phyloP scores from a whole-genome alignment of 2,797 vertebrate species.

The Rhyacichthys aspro region DNA sequence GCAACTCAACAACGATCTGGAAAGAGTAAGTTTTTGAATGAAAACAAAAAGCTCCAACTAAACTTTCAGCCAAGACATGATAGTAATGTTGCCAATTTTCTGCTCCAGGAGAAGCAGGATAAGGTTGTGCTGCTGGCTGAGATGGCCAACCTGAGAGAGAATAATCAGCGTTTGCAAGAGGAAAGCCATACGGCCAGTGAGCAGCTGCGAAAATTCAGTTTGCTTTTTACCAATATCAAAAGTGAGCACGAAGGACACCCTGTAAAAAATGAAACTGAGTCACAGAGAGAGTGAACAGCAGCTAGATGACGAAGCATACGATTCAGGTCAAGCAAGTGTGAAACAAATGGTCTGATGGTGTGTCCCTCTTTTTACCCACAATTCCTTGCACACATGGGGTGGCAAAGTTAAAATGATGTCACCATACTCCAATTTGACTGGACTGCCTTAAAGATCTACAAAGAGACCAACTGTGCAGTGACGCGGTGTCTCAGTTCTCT shows the following conservation, averaged over 20 bases:
- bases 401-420: slow-evolving; percentile 30
- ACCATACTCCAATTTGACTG: slow-evolving; percentile 46
- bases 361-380: slow-evolving; percentile 16
- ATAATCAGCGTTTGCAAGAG: slow-evolving; percentile 91
- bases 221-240: slow-evolving; percentile 78
- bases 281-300: slow-evolving; percentile 51
- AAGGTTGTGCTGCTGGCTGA: slow-evolving; percentile 89
- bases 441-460: slow-evolving; percentile 74
- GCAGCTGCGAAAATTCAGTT: slow-evolving; percentile 89
- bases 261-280: slow-evolving; percentile 31
- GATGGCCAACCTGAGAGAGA: slow-evolving; percentile 89
- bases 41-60: too few species aligned
- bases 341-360: slow-evolving; percentile 1
- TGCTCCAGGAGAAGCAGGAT: slow-evolving; percentile 90
- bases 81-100: not conserved
- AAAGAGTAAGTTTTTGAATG: slow-evolving; percentile 78
- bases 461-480: slow-evolving; percentile 40
- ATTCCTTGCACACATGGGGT: slow-evolving; percentile 47
- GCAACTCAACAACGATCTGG: slow-evolving; percentile 90
- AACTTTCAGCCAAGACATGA: not conserved
- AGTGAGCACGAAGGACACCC: slow-evolving; percentile 55
- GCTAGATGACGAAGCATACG: not conserved
- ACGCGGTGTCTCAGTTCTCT: slow-evolving; percentile 36
- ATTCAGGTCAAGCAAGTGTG: slow-evolving; percentile 13
- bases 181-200: slow-evolving; percentile 87